Conservation (phyloP, 1,140 invertebrate species). For the Pseudobourletiella spinata region DNA sequence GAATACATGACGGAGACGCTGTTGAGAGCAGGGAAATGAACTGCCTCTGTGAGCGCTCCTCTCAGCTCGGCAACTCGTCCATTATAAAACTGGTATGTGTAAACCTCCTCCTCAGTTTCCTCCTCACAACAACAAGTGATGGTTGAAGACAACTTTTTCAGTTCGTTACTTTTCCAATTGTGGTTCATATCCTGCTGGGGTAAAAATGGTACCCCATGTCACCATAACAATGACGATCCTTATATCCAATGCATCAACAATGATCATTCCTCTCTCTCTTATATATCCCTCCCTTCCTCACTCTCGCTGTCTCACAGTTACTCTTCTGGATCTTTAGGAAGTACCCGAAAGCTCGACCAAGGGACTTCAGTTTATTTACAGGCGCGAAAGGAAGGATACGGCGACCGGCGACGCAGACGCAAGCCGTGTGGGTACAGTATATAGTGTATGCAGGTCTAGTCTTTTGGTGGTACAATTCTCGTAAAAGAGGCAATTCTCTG, state of each 20-base stretch:
- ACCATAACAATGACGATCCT: slow-evolving; percentile 19
- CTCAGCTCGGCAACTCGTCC: too few relatives aligned
- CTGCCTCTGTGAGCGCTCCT: too few relatives aligned
- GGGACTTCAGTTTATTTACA: too few relatives aligned
- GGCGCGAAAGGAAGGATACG: too few relatives aligned
- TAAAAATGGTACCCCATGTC: slow-evolving; percentile 11
- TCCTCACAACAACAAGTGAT: too few relatives aligned
- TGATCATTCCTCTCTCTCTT: slow-evolving; percentile 10
- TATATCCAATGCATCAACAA: slow-evolving; percentile 2
- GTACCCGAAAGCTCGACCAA: too few relatives aligned
- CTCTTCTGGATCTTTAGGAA: not conserved
- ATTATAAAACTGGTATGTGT: too few relatives aligned
- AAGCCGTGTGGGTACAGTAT: not conserved
- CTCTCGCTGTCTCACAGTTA: not conserved
- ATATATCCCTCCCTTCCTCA: not conserved
- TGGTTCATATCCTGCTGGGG: slow-evolving; percentile 15
- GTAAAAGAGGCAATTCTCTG: too few relatives aligned
- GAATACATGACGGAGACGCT: not conserved
- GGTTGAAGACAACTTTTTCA: not conserved
- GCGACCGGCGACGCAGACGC: not conserved
- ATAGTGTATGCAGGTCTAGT: too few relatives aligned
- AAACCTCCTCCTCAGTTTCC: too few relatives aligned
- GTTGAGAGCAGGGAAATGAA: too few relatives aligned
- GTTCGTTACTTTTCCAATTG: slow-evolving; percentile 7
- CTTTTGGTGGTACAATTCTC: too few relatives aligned